phyloP scores from a whole-genome alignment of 2,888 invertebrate species.

The Tipula confusa region DNA sequence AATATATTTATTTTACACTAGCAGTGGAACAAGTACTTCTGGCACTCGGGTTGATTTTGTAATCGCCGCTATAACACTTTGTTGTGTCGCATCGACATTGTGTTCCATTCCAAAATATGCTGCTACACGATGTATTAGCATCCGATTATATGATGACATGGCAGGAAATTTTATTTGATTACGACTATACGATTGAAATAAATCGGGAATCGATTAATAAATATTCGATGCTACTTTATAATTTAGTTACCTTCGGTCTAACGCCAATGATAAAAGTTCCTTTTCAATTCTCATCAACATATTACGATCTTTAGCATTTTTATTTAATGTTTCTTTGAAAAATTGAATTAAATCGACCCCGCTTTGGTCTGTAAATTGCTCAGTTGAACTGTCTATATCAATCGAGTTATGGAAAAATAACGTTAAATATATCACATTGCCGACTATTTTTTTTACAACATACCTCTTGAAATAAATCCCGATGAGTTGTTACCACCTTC shows the following conservation, averaged over 20 bases:
- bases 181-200: slow-evolving; percentile 57
- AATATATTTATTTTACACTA: not conserved
- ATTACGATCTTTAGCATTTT: slow-evolving; percentile 81
- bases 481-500: slow-evolving; percentile 54
- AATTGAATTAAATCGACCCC: slow-evolving; percentile 82
- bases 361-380: slow-evolving; percentile 65
- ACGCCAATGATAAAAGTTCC: slow-evolving; percentile 77
- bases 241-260: slow-evolving; percentile 67
- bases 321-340: slow-evolving; percentile 84
- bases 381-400: slow-evolving; percentile 65
- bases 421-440: not conserved
- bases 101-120: slow-evolving; percentile 93
- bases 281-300: slow-evolving; percentile 83
- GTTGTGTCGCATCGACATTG: slow-evolving; percentile 79
- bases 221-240: not conserved
- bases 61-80: slow-evolving; percentile 79
- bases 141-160: slow-evolving; percentile 93
- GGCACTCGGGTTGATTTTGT: slow-evolving; percentile 54
- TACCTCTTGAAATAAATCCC: slow-evolving; percentile 57
- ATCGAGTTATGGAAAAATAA: not conserved
- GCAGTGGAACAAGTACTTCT: slow-evolving; percentile 42
- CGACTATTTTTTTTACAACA: slow-evolving; percentile 34
- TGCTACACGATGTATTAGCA: slow-evolving; percentile 92
- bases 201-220: not conserved
- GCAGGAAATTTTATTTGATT: slow-evolving; percentile 80